A percentile compares a stretch with the other conserved stretches of the same genome.
These are phyloP conservation scores for Tychaedon coryphoeus DNA, from an alignment of 2,113 vertebrate species.

Conservation along the genomic window DNA sequence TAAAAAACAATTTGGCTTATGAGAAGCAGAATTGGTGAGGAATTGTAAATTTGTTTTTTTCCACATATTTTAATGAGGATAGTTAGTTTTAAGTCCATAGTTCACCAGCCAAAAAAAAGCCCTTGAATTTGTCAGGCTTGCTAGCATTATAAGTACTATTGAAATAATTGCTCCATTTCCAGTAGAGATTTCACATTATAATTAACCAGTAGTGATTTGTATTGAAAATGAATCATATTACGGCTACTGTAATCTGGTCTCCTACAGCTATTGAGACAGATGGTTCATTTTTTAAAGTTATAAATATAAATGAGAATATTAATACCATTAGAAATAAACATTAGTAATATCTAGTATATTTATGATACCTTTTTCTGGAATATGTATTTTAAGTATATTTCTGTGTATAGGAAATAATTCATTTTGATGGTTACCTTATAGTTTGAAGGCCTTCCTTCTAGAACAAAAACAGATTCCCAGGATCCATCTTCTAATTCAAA, in stretches of 20 bases:
- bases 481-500: neutral
- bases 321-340: conserved; percentile 51
- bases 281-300: conserved; percentile 57
- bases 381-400: conserved; percentile 2
- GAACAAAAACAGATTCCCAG: neutral
- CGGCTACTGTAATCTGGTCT: conserved; percentile 34
- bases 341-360: conserved; percentile 52
- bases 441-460: conserved; percentile 10
- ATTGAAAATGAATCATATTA: conserved; percentile 52
- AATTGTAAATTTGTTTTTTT: neutral
- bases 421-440: neutral
- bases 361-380: conserved; percentile 54
- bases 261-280: conserved; percentile 53
- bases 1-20: neutral
- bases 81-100: neutral
- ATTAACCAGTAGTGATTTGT: conserved; percentile 47
- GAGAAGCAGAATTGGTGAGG: neutral
- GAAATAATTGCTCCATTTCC: conserved; percentile 54
- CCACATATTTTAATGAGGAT: neutral
- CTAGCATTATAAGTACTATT: neutral
- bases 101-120: neutral
- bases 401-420: neutral
- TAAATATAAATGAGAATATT: conserved; percentile 68
- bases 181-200: conserved; percentile 51
- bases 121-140: neutral